A percentile compares a stretch with the other conserved stretches of the same genome.
These are phyloP conservation scores for Vulpes vulpes DNA, from an alignment of 2,113 vertebrate species.

Conservation along the genomic window DNA sequence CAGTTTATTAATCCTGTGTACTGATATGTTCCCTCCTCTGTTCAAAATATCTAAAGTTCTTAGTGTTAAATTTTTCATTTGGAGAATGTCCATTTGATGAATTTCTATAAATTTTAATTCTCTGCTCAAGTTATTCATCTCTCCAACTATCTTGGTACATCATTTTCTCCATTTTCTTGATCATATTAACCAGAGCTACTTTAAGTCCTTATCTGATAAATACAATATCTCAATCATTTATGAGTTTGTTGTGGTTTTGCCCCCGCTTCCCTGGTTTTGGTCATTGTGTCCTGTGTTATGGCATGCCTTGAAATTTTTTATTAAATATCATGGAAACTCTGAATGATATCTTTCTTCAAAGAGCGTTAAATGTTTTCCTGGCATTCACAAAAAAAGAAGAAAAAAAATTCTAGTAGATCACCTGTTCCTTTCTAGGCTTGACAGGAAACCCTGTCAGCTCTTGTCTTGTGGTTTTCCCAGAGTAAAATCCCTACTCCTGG, in stretches of 20 bases:
- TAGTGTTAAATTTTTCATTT: neutral
- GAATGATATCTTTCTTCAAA: neutral
- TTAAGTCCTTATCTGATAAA: neutral
- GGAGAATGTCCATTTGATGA: neutral
- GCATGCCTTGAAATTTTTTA: neutral
- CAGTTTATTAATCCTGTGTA: neutral
- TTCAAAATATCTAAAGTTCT: neutral
- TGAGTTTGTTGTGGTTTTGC: neutral
- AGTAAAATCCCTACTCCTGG: too few species aligned
- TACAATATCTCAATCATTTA: neutral
- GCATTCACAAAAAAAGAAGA: neutral
- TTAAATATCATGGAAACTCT: neutral
- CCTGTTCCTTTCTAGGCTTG: neutral
- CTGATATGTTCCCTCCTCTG: neutral
- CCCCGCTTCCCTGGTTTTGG: neutral
- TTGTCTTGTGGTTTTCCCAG: neutral
- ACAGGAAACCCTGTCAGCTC: neutral
- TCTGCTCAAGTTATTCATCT: neutral
- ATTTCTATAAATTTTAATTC: neutral
- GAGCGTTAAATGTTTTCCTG: neutral
- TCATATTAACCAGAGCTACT: neutral
- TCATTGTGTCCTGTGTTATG: neutral
- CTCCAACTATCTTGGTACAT: neutral
- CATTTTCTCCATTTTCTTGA: neutral
- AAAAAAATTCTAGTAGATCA: neutral